Conservation (phyloP, 2,113 vertebrate genomes). For the Tyrannus savana region DNA sequence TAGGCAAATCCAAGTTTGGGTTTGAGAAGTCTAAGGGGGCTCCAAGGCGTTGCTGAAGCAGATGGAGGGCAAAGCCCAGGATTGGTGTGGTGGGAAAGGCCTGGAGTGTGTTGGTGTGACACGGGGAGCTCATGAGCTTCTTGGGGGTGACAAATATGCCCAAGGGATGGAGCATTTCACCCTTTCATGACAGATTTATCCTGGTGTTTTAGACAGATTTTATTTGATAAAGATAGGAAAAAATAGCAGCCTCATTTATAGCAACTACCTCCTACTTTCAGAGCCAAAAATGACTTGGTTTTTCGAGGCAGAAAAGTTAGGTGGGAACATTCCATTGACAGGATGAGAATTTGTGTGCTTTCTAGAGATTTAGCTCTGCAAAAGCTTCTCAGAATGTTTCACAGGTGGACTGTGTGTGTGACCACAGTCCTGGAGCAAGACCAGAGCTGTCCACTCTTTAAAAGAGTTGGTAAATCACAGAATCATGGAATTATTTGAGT, state of each 20-base stretch:
- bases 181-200: not conserved
- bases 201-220: not conserved
- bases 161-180: not conserved
- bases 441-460: not conserved
- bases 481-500: not conserved
- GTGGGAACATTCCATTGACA: not conserved
- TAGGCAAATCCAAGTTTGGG: not conserved
- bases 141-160: too few species aligned
- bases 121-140: not conserved
- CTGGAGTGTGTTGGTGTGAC: not conserved
- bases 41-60: not conserved
- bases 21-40: not conserved
- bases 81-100: fast-evolving
- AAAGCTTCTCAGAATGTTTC: not conserved
- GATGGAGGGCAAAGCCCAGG: not conserved
- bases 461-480: not conserved
- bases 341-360: not conserved
- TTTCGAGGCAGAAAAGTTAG: not conserved
- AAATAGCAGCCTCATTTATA: not conserved
- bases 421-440: fast-evolving
- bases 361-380: not conserved
- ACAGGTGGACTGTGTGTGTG: not conserved
- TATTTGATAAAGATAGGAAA: not conserved
- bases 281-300: not conserved
- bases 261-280: not conserved